Evolutionary conservation across 2,797 vertebrate genomes (phyloP).

Genomic region (Gadopsis marmoratus): DNA sequence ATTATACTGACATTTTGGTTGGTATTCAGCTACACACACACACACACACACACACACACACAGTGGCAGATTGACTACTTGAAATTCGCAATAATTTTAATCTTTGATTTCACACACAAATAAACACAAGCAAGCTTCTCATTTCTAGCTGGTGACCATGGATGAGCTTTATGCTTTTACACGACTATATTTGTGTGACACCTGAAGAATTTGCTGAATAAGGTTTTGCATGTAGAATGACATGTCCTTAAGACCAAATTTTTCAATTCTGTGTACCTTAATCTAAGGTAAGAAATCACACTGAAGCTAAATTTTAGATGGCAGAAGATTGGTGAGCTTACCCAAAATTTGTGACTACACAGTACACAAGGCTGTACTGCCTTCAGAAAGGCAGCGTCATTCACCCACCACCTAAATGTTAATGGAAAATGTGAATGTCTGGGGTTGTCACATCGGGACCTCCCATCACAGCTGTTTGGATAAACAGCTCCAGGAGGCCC

Average conservation of each 20-base stretch:
- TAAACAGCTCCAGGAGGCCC: neutral
- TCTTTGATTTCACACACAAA: too few relatives aligned
- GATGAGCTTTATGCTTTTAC: too few relatives aligned
- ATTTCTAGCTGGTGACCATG: too few relatives aligned
- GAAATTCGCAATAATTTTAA: too few relatives aligned
- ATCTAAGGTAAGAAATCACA: conserved; percentile 41
- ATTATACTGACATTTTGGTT: too few relatives aligned
- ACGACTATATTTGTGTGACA: neutral
- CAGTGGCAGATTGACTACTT: too few relatives aligned
- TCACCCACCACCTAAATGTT: conserved; percentile 30
- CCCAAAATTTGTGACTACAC: conserved; percentile 36
- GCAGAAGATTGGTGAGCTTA: conserved; percentile 45
- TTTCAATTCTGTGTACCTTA: conserved; percentile 23
- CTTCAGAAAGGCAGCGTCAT: conserved; percentile 40
- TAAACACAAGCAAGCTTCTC: too few relatives aligned
- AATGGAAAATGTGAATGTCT: conserved; percentile 34
- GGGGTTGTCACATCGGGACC: conserved; percentile 13
- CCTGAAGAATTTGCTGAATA: neutral
- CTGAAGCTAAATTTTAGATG: conserved; percentile 19
- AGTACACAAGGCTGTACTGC: conserved; percentile 23
- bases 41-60: too few relatives aligned
- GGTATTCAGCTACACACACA: too few relatives aligned
- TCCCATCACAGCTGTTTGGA: conserved; percentile 31
- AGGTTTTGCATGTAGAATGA: conserved; percentile 33
- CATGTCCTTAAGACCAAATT: conserved; percentile 1